Evolutionary conservation across 2,113 vertebrate genomes (phyloP), one percentile per base, ranked within the genome.

Genomic region (Erpornis zantholeuca): DNA sequence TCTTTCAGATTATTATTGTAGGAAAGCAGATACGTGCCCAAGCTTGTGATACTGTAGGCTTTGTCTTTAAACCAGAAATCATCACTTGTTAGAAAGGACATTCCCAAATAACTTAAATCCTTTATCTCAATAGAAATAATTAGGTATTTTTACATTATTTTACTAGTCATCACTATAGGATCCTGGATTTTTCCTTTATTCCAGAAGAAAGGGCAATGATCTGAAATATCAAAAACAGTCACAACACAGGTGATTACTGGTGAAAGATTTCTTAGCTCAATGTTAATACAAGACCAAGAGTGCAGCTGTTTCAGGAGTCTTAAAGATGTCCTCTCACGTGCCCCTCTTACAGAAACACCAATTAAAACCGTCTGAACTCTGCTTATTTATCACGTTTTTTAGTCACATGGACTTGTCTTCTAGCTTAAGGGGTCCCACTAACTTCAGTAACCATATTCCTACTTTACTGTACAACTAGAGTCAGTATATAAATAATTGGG

Each of bases 201-300:
- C 6, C 10, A 65, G n/a, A 78, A 45, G 21, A 64, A 78, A 33
- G 1, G 36, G 31, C 31, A 47, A n/a, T 27, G 56, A 10, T 60
- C 16, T 40, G 31, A 79, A 68, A 23, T 17, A 28, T 27, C 9
- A 57, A 44, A 71, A 63, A 82, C 7, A 69, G 11, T 35, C 81
- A 56, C 12, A 27, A 6, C 25, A 50, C 12, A 56, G 44, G 35
- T 1, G 0, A 20, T 28, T 44, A 50, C 2, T 7, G 13, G 31
- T 77, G 53, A 53, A 60, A 79, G 5, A 57, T 53, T 92, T 56
- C 23, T 56, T 31, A 60, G n/a, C 8, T 70, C 10, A 80, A 9
- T 2, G 4, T 25, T 57, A 60, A 27, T 28, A 68, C 7, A 78
- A 68, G 17, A 11, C 10, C 3, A 66, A 13, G 4, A 84, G 5